These are phyloP conservation scores for Ailuropoda melanoleuca DNA, from an alignment of 2,113 vertebrate genomes.

Conservation along the genomic window DNA sequence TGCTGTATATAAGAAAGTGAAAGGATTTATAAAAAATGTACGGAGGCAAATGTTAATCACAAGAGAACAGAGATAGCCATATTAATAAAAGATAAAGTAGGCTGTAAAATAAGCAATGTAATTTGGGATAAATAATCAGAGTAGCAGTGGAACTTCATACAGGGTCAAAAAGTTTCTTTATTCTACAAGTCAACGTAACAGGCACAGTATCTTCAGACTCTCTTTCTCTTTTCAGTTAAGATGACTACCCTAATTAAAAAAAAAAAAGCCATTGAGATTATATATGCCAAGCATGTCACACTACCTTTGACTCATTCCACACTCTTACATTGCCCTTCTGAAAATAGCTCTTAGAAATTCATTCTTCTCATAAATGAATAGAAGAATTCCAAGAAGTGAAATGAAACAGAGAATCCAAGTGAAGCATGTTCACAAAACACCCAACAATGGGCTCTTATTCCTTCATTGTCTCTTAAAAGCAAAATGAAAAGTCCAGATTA, in stretches of 20 bases:
- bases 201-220: background rate
- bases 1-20: background rate
- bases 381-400: conserved; percentile 46
- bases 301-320: background rate
- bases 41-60: background rate
- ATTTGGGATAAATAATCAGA: background rate
- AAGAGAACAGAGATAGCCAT: background rate
- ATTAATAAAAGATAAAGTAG: background rate
- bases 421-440: background rate
- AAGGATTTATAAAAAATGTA: background rate
- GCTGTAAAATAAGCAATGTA: background rate
- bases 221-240: background rate
- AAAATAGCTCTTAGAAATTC: conserved; percentile 46
- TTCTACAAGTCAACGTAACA: background rate
- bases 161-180: background rate
- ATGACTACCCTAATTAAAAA: background rate
- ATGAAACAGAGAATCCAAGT: conserved; percentile 3
- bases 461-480: background rate
- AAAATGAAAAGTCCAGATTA: background rate
- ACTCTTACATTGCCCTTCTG: background rate
- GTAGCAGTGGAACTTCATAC: background rate
- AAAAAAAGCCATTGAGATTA: background rate
- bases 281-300: background rate
- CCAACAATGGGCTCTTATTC: background rate
- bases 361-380: conserved; percentile 26